Base-by-base conservation (phyloP, 2,888 invertebrate species). In the Beris morrisii region DNA sequence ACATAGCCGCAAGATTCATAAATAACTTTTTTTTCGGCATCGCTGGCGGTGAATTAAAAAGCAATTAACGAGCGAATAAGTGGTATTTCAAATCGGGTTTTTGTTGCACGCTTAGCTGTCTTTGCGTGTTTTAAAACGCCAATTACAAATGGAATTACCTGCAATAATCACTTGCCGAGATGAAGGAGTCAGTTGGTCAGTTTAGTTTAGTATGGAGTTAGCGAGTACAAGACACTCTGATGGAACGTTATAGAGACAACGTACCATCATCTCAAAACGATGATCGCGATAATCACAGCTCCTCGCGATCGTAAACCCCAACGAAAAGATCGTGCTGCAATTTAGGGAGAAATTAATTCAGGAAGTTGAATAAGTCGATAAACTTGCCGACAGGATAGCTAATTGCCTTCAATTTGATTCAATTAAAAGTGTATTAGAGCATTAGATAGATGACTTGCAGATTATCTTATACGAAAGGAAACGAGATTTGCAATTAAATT, bases 371-470 rank as follows among this genome's bases (percentile, higher is more conserved):
- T 38, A 22, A 50, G 50, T 59, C 48, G 32, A 59, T 28, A 59
- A 44, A 43, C 28, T 4, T 54, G 64, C 54, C 65, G 56, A 56
- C 65, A 65, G 50, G 50, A 65, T 45, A 56, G 56, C 44, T 56
- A 56, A 56, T 65, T 65, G 50, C 48, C 43, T 32, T 56, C 50
- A 56, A 65, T 65, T 56, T 65, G 65, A 56, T 65, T 65, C 54
- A 65, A 65, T 65, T 65, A 65, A 65, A 65, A 65, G 65, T 48
- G 30, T 55, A 65, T 65, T 65, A 65, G 50, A 56, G 65, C 54
- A 45, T 64, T 64, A 52, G n/a, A 30, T 5, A 12, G 52, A 61
- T 61, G 52, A 61, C 61, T 61, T 52, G 61, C 61, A 4, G 22
- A 6, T 15, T 5, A 59, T n/a, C 32, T 61, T 31, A 7, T 30